Conservation (phyloP, 2,797 vertebrate species). For the Champsocephalus esox region DNA sequence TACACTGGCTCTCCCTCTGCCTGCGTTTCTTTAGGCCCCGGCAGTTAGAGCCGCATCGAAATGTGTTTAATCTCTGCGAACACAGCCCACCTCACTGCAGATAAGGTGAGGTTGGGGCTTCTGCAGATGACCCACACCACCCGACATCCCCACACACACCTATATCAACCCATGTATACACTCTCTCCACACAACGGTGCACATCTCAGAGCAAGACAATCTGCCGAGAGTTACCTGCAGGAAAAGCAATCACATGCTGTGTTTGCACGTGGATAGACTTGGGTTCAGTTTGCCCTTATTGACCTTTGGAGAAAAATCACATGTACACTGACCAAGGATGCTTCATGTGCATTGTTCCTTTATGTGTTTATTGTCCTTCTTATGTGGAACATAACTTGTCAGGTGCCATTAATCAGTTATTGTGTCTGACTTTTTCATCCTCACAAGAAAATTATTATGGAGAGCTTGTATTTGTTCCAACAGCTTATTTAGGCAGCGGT, state of each 20-base stretch:
- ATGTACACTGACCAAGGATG: slow-evolving; percentile 2
- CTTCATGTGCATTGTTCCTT: background rate
- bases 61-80: slow-evolving; percentile 76
- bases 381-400: no score
- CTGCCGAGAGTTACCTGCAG: slow-evolving; percentile 57
- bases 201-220: slow-evolving; percentile 60
- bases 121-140: slow-evolving; percentile 64
- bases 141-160: slow-evolving; percentile 20
- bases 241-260: slow-evolving; percentile 56
- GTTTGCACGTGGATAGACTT: slow-evolving; percentile 30
- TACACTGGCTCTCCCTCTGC: slow-evolving; percentile 60
- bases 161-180: slow-evolving; percentile 28
- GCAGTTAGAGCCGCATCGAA: slow-evolving; percentile 65
- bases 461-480: background rate
- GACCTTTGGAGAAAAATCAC: slow-evolving; percentile 34
- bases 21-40: slow-evolving; percentile 63
- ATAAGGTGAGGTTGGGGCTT: slow-evolving; percentile 71
- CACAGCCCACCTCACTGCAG: slow-evolving; percentile 70
- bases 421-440: background rate
- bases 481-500: no score
- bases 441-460: background rate
- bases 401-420: no score
- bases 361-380: no score
- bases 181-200: slow-evolving; percentile 56
- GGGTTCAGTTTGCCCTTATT: slow-evolving; percentile 13